Conservation (phyloP, 2,113 vertebrate genomes). For the Mesitornis unicolor region DNA sequence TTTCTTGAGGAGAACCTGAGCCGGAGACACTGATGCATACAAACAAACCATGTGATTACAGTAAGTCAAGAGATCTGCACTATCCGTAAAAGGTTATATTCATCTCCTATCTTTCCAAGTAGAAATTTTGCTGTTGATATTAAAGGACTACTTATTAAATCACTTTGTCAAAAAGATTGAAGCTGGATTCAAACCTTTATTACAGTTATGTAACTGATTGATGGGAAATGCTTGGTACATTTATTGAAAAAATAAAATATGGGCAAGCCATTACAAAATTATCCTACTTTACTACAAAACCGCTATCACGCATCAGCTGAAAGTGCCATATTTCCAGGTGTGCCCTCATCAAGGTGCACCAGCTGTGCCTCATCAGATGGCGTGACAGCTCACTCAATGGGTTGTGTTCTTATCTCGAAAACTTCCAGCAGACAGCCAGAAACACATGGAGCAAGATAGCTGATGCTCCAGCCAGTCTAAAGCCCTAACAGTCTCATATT, state of each 20-base stretch:
- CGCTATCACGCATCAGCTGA: background rate
- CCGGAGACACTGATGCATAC: background rate
- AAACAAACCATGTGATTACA: background rate
- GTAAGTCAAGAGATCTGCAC: background rate
- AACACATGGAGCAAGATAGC: background rate
- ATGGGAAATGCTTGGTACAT: background rate
- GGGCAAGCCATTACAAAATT: background rate
- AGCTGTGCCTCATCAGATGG: background rate
- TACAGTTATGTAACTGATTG: background rate
- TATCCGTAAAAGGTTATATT: background rate
- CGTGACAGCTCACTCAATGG: background rate
- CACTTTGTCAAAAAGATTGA: background rate
- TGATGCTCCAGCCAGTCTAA: background rate
- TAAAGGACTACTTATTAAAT: conserved; percentile 2
- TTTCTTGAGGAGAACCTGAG: background rate
- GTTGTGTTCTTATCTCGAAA: background rate
- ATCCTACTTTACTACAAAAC: background rate
- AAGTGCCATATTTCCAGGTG: background rate
- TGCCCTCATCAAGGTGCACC: background rate
- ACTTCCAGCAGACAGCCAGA: background rate
- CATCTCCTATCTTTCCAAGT: background rate
- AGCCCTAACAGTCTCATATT: background rate
- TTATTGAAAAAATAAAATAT: background rate
- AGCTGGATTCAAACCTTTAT: background rate
- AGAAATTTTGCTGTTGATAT: background rate